Evolutionary conservation across 2,113 vertebrate genomes (phyloP), one percentile per base, ranked within the genome.

Genomic region (Xenopus borealis): DNA sequence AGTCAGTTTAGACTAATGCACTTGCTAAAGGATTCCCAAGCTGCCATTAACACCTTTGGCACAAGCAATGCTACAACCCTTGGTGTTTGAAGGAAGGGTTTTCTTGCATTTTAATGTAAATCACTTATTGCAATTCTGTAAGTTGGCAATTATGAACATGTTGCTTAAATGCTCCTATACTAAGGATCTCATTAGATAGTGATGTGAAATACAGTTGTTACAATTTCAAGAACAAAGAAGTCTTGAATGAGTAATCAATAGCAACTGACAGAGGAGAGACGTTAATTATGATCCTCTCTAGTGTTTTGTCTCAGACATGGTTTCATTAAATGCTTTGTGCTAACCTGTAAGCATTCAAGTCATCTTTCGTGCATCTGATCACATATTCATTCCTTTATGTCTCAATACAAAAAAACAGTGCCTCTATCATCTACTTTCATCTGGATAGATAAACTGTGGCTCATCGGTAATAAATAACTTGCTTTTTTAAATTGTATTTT

Each of bases 241-340:
- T 83, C 81, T 79, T 93, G 88, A 91, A 93, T 91, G 86, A 90
- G 89, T 91, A 92, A 93, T 92, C 89, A 92, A 92, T 89, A 85
- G 86, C 91, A 90, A 88, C 83, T 85, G 84, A 84, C 88, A 85
- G 89, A 92, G 92, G 91, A 85, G 85, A 92, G 87, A 86, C 85
- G 85, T 90, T 91, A 90, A 92, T 92, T 92, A 91, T 80, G 80
- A 89, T 87, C 80, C 83, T 88, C 87, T 91, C 83, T 68, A 80
- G 84, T 85, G 85, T 89, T 91, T 90, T 89, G 87, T 91, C 86
- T 91, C 86, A 87, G 83, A 88, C 83, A 89, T 88, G 86, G 88
- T 92, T 93, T 91, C 90, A 92, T 91, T 92, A 93, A 89, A 87
- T 77, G 87, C 87, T 90, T 91, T 91, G 87, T 92, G 87, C 85